These are phyloP conservation scores for Aphelenchoides besseyi DNA, from an alignment of 1,140 invertebrate genomes.

Conservation along the genomic window DNA sequence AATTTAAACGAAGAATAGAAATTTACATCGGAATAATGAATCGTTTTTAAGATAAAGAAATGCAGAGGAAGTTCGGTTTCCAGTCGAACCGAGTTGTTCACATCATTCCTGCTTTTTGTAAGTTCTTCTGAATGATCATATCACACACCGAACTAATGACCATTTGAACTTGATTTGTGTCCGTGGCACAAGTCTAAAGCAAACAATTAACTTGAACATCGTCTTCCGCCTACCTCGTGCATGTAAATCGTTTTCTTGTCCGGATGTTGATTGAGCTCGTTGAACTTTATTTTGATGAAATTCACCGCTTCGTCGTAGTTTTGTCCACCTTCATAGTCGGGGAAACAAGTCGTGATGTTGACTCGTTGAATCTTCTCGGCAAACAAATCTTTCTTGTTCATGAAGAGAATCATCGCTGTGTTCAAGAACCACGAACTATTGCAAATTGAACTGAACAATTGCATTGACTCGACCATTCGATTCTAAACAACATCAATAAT, in stretches of 20 bases:
- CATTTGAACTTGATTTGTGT: conserved; percentile 62
- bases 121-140: conserved; percentile 64
- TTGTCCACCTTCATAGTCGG: conserved; percentile 55
- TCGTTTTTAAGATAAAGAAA: too few relatives aligned
- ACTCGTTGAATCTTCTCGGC: conserved; percentile 53
- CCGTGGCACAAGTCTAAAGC: conserved; percentile 64
- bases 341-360: conserved; percentile 53
- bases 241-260: conserved; percentile 61
- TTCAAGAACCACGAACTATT: conserved; percentile 61
- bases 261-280: conserved; percentile 59
- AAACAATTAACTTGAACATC: conserved; percentile 34
- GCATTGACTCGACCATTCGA: conserved; percentile 61
- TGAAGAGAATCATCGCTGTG: conserved; percentile 52
- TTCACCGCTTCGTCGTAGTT: conserved; percentile 61
- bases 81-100: conserved; percentile 25
- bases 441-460: conserved; percentile 60
- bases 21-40: too few relatives aligned
- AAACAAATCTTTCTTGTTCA: conserved; percentile 53
- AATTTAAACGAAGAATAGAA: too few relatives aligned
- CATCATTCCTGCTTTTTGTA: conserved; percentile 64
- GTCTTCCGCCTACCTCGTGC: conserved; percentile 30
- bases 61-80: too few relatives aligned
- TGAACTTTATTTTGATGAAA: conserved; percentile 61
- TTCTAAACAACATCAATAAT: conserved; percentile 53
- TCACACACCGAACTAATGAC: conserved; percentile 63